Base-by-base conservation (phyloP, 1,140 invertebrate genomes). In the Pinna nobilis region DNA sequence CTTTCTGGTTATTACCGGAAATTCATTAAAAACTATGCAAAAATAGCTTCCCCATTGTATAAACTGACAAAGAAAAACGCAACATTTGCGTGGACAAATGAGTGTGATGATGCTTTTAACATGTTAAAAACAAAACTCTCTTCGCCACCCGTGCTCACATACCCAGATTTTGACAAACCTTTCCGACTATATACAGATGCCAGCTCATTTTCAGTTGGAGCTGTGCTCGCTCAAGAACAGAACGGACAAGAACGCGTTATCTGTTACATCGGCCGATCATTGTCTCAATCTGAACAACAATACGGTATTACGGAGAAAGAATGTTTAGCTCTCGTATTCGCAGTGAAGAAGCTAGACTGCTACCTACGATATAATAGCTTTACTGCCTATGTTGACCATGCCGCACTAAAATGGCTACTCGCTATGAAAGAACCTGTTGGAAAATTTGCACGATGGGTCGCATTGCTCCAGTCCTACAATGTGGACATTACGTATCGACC, bases 1-100 rank as follows among this genome's bases (percentile, higher is more conserved):
- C 63, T 91, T 15, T 63, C 84, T 47, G 84, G 85, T 66, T 90
- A 88, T 74, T 84, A 86, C 67, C 55, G 82, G 7, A 81, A 83
- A 76, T 90, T 89, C 74, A 80, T 90, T 23, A 84, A 72, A 67
- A 28, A 70, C 28, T 70, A 49, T 47, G 67, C 67, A 15, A 41
- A 20, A 20, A 61, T 70, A 2, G 67, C 55, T 3, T 49, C n/a
- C 9, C 44, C 25, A 20, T 15, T 70, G 15, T 47, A 50, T 35
- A 49, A 50, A 6, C 39, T 61, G n/a, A 70, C 67, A 1, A 35
- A 50, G 33, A 70, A 70, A 50, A 33, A 37, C 0, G 39, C 30
- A 23, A 23, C 18, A 25, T 67, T 67, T 37, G 4, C 39, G n/a
- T 70, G 67, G 72, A 59, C 13, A 11, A 20, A 73, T 30, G 57